Evolutionary conservation across 2,113 vertebrate genomes (phyloP).

Genomic region (Lagopus leucura): DNA sequence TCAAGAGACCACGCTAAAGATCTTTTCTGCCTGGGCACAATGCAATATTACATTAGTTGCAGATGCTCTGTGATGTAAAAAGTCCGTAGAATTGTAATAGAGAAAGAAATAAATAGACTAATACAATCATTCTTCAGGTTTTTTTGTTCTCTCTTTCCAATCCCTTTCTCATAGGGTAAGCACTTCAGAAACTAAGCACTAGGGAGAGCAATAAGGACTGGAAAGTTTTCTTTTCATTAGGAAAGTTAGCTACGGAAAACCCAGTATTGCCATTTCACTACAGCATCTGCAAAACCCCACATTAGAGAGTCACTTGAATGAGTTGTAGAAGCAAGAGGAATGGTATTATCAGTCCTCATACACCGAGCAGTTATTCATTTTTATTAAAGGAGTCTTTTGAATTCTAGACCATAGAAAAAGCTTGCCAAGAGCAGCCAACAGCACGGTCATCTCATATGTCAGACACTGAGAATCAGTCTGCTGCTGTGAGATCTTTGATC

Average conservation of each 20-base stretch:
- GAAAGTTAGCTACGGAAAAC: not conserved
- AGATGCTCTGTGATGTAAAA: not conserved
- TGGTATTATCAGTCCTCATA: not conserved
- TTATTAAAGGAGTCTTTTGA: not conserved
- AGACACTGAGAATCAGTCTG: not conserved
- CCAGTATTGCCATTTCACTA: not conserved
- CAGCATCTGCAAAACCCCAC: not conserved
- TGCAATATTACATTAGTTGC: not conserved
- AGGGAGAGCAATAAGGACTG: not conserved
- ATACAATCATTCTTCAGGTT: not conserved
- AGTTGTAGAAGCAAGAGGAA: accelerated
- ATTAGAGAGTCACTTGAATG: not conserved
- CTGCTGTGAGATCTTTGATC: not conserved
- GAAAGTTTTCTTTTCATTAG: not conserved
- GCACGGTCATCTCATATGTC: not conserved
- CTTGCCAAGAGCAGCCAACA: not conserved
- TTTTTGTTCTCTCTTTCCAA: not conserved
- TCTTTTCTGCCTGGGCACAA: not conserved
- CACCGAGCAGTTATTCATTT: not conserved
- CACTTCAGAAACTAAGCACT: not conserved
- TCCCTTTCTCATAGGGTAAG: not conserved
- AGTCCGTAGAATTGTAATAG: not conserved
- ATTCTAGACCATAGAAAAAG: not conserved
- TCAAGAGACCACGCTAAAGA: not conserved
- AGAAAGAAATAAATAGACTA: not conserved